phyloP scores from a whole-genome alignment of 2,888 invertebrate genomes.

The Myopa testacea region DNA sequence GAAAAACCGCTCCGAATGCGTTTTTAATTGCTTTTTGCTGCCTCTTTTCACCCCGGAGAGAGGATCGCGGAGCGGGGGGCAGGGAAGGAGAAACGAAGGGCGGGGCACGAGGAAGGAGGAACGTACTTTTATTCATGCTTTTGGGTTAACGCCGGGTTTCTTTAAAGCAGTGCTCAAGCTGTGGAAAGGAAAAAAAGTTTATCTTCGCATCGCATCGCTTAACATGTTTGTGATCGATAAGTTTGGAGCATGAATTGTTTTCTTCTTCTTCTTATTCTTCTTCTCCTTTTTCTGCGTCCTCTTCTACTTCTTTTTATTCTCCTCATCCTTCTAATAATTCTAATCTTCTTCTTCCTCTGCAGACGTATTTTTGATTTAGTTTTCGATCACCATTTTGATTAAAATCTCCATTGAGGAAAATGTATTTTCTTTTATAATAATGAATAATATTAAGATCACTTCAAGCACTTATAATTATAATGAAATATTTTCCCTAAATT shows the following conservation, averaged over 20 bases:
- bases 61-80: too few species aligned
- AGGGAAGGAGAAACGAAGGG: neutral
- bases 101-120: too few species aligned
- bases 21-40: constrained; percentile 49
- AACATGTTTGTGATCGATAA: constrained; percentile 5
- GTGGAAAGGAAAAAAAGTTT: too few species aligned
- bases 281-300: neutral
- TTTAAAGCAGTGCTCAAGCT: too few species aligned
- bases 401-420: neutral
- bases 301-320: neutral
- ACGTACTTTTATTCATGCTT: neutral
- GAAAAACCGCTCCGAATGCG: constrained; percentile 47
- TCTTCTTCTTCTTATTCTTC: neutral
- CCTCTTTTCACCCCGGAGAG: neutral
- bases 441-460: too few species aligned
- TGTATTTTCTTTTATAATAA: too few species aligned
- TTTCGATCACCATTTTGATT: neutral
- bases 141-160: too few species aligned
- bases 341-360: neutral
- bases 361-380: neutral
- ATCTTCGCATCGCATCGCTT: neutral
- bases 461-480: too few species aligned
- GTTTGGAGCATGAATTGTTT: neutral
- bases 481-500: too few species aligned
- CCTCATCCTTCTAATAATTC: too few species aligned